Base-by-base conservation (phyloP, 1,140 invertebrate genomes). In the Pemphigus obesinymphae region DNA sequence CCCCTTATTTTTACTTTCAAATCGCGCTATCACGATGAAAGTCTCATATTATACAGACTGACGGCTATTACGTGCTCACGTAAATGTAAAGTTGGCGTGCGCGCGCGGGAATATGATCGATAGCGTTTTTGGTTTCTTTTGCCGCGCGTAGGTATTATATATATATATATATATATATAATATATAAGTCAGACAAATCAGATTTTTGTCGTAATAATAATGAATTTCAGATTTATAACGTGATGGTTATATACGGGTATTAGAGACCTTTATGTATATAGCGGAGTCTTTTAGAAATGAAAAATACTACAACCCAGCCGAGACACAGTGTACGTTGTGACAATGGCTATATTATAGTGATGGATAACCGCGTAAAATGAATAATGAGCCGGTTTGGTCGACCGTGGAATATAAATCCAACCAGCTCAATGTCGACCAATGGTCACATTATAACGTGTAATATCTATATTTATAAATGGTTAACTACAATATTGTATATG, bases 61-160 rank as follows among this genome's bases (percentile, higher is more conserved):
- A 17, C 23, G 23, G 55, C 61, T 80, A 58, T 80, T 26, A 58
- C 50, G 55, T 40, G 34, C 53, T 37, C 15, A 34, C 29, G 15
- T 40, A 58, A 80, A 80, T 80, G 75, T 61, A 63, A 55, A 80
- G 75, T 80, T 63, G 37, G 75, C 75, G 75, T 80, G 75, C 45
- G 15, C 20, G 26, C 8, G 55, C 23, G 17, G 15, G 53, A n/a
- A n/a, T 43, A 61, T 80, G 75, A 80, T 80, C 53, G 55, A 80
- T 80, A 26, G 75, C 31, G 10, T 80, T 61, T 37, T 80, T 15
- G 34, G 73, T 50, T 58, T 76, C 1, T 76, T 58, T 58, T 15
- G 37, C 37, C 37, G 37, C 43, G 5, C 43, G 8, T 31, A 13
- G 68, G n/a, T n/a, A n/a, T n/a, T n/a, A n/a, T n/a, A n/a, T n/a